Base-by-base conservation (phyloP, 2,113 vertebrate genomes). In the Tapirus terrestris region DNA sequence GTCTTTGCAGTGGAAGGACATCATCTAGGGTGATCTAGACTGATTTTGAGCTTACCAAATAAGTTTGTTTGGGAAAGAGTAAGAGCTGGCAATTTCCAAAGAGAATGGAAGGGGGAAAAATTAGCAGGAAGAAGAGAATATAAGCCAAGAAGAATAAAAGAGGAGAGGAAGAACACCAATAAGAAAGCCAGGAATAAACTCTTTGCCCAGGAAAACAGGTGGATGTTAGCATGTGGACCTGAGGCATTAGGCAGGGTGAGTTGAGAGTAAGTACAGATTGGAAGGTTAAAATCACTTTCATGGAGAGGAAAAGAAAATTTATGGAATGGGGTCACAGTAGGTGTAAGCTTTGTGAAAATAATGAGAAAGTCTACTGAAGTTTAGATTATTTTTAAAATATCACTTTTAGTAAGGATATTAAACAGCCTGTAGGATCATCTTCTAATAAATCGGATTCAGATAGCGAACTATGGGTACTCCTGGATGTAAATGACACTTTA, bases 341-440 rank as follows among this genome's bases (percentile, higher is more conserved):
- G 6, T 76, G 1, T 76, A 94, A 82, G 80, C 36, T 83, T 90
- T 96, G 4, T 82, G 70, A 88, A 82, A 87, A 89, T 53, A 63
- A 72, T 79, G 39, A 94, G 51, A 73, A 70, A 68, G 12, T 88
- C 33, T 48, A 31, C 25, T 88, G 20, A 96, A 79, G 48, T 48
- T 91, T 79, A 89, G 39, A 25, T 93, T 23, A 90, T 90, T 89
- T 97, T 73, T 45, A 31, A 90, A 81, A 56, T n/a, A 51, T 88
- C 67, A 61, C 29, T 91, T 96, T 14, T 72, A 53, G 1, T 86
- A 75, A 94, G 61, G 10, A 56, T n/a, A 48, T 90, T 56, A 29
- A 87, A 84, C 65, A 88, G 23, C 27, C 6, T 29, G 10, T 33
- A 87, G 27, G 45, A 51, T 80, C 29, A 45, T 13, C 45, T 81